Base-by-base conservation (phyloP, 2,797 vertebrate species). In the Pogoniulus pusillus region DNA sequence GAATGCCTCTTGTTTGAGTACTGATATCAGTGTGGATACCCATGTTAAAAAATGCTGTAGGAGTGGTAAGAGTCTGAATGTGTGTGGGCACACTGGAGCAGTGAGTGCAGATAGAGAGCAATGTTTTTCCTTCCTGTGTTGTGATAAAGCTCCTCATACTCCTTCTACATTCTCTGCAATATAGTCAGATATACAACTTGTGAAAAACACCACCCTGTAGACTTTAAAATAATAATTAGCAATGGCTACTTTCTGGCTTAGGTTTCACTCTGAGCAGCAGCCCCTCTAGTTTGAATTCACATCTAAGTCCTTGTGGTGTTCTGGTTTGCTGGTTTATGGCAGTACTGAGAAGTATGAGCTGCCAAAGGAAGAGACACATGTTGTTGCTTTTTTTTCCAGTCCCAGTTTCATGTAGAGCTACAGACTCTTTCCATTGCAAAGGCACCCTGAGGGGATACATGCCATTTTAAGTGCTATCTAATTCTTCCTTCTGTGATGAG, bases 1-100 rank as follows among this genome's bases (percentile, higher is more conserved):
- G 57, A 59, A 55, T 17, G 14, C 10, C 26, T 53, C 43, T 62
- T 47, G 27, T 22, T 16, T 4, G 27, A 64, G 59, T 30, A 47
- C 30, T 4, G 47, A 17, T 17, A 58, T 18, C 6, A 47, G 51
- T 2, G 1, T 12, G 18, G 16, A 66, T 15, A 53, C 20, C n/a
- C 7, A 2, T 0, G 0, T 57, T 57, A 22, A 34, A 53, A 66
- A 57, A 57, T 0, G 1, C n/a, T 0, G 7, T n/a, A 18, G 59
- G 49, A 78, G 55, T 3, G 18, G 20, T 5, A 32, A 10, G 41
- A 74, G 47, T 4, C 32, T 37, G 71, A 12, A 13, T 12, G 41
- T 0, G 1, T 0, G 0, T 35, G 37, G 80, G 80, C 54, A 63
- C 0, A 3, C n/a, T 22, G 49, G n/a, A 62, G n/a, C 58, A n/a